Conservation (phyloP, 2,888 invertebrate species). For the Ormyrus pomaceus region DNA sequence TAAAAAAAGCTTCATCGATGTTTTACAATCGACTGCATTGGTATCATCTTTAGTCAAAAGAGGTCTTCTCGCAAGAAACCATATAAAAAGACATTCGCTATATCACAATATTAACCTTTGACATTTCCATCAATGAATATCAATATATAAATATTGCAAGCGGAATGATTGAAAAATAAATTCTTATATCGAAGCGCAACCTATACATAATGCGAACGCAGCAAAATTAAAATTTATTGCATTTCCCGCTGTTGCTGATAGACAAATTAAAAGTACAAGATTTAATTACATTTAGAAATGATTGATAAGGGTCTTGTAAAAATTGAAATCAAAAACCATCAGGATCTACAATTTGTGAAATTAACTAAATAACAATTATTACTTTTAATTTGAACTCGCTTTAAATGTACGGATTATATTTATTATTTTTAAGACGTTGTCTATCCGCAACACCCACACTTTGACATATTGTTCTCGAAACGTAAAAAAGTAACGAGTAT, state of each 20-base stretch:
- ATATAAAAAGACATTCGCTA: constrained; percentile 30
- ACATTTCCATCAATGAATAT: constrained; percentile 36
- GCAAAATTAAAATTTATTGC: constrained; percentile 37
- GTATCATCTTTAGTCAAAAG: constrained; percentile 14
- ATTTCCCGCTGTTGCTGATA: constrained; percentile 4
- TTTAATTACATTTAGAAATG: no score
- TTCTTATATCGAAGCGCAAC: constrained; percentile 22
- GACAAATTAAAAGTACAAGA: no score
- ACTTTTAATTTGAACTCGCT: no score
- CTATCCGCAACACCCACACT: no score
- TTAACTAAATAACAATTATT: no score
- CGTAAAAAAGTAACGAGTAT: constrained; percentile 36
- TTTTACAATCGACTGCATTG: constrained; percentile 22
- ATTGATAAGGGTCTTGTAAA: no score
- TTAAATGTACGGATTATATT: no score
- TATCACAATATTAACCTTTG: constrained; percentile 52
- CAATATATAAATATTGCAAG: constrained; percentile 41
- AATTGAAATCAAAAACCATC: no score
- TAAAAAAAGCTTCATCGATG: constrained; percentile 27
- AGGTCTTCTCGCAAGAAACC: constrained; percentile 40
- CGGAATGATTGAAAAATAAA: constrained; percentile 46
- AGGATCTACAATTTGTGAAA: no score
- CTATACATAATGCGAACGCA: constrained; percentile 17
- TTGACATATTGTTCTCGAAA: constrained; percentile 15
- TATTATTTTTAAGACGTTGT: no score